Percentiles rank a stretch among this genome's conserved stretches.
Evolutionary conservation across 2,888 invertebrate species (phyloP).

Genomic region (Napeogenes inachia): DNA sequence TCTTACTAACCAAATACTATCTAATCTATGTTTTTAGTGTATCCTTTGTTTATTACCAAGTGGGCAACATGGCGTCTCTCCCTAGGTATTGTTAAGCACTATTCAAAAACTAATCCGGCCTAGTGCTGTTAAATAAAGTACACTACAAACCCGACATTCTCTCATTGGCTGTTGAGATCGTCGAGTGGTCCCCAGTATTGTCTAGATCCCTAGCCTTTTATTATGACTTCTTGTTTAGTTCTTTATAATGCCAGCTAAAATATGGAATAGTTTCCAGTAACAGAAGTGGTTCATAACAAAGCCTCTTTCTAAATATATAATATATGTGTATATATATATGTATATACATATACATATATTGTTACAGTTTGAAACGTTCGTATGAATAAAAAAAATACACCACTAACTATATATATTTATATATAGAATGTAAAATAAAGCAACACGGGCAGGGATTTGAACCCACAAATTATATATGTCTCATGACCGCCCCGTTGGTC

Average conservation of each 20-base stretch:
- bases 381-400: no score
- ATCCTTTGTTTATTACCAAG: constrained; percentile 12
- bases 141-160: constrained; percentile 50
- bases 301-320: neutral
- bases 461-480: no score
- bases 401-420: no score
- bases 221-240: constrained; percentile 41
- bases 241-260: constrained; percentile 15
- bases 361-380: neutral
- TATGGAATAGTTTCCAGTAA: neutral
- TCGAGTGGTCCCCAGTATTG: constrained; percentile 45
- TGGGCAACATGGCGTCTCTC: constrained; percentile 48
- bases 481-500: no score
- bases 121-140: constrained; percentile 72
- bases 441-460: no score
- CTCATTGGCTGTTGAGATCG: constrained; percentile 53
- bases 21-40: no score
- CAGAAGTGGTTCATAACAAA: neutral
- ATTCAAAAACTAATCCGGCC: constrained; percentile 72
- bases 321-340: neutral
- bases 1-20: no score
- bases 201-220: constrained; percentile 25
- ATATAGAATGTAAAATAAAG: no score
- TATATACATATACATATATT: constrained; percentile 9
- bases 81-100: constrained; percentile 63